A percentile compares a stretch with the other conserved stretches of the same genome.
Evolutionary conservation across 2,888 invertebrate species (phyloP).

Genomic region (Vannuccia rotundouncinata): DNA sequence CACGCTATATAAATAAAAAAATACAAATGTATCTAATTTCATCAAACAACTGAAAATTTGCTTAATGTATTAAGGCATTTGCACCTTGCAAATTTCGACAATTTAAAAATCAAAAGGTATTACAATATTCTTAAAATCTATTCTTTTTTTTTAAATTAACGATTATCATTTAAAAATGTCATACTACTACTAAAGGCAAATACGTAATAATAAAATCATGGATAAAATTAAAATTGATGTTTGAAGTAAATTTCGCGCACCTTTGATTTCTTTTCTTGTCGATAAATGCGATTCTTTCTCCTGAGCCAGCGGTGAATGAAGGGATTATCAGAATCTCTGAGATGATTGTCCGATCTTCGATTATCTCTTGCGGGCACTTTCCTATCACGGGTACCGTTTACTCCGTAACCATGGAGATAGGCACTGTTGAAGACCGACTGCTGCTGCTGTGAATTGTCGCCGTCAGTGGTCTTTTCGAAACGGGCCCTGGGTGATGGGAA

Average conservation of each 20-base stretch:
- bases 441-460: not conserved
- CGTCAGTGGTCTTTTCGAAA: not conserved
- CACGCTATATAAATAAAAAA: not conserved
- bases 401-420: not conserved
- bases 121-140: too few species aligned
- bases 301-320: slow-evolving; percentile 6
- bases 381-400: not conserved
- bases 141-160: too few species aligned
- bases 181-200: too few species aligned
- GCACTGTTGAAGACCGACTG: not conserved
- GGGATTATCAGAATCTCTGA: not conserved
- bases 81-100: too few species aligned
- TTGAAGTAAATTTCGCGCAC: not conserved
- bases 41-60: too few species aligned
- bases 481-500: not conserved
- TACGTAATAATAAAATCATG: too few species aligned
- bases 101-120: too few species aligned
- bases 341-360: not conserved
- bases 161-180: too few species aligned
- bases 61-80: too few species aligned
- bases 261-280: not conserved
- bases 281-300: not conserved
- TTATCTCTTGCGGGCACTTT: not conserved
- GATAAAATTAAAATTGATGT: too few species aligned
- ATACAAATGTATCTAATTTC: too few species aligned